These are phyloP conservation scores for Dendrocopos noguchii DNA, from an alignment of 2,113 vertebrate species.

Conservation along the genomic window DNA sequence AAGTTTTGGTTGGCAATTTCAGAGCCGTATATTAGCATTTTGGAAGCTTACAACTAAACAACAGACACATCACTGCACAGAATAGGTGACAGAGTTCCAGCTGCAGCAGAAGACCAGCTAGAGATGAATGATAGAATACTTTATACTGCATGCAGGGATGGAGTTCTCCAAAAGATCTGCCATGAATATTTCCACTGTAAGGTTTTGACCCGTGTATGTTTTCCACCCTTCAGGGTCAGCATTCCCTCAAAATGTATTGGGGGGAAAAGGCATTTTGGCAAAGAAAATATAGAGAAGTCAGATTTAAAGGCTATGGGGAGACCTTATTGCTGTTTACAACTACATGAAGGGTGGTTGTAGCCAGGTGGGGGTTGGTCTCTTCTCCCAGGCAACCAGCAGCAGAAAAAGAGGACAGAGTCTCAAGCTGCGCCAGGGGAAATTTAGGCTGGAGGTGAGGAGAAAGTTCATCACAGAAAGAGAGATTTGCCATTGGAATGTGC, in stretches of 20 bases:
- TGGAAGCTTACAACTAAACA: background rate
- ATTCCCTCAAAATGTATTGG: background rate
- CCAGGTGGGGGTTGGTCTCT: too few species aligned
- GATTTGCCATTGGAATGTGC: too few species aligned
- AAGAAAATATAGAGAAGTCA: background rate
- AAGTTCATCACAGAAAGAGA: too few species aligned
- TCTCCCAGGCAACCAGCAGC: too few species aligned
- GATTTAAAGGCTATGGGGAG: background rate
- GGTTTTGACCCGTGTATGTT: background rate
- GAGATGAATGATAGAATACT: background rate
- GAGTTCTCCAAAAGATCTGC: background rate
- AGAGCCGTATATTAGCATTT: background rate
- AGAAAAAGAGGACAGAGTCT: too few species aligned
- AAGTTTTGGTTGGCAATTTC: slow-evolving; percentile 5
- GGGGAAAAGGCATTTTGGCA: background rate
- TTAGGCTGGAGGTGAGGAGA: too few species aligned
- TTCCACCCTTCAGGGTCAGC: background rate
- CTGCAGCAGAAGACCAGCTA: background rate
- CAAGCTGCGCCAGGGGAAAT: too few species aligned
- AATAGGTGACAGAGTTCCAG: background rate
- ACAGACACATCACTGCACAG: slow-evolving; percentile 7
- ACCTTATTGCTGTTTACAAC: too few species aligned
- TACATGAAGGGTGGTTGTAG: too few species aligned
- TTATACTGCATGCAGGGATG: background rate
- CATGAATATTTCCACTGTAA: background rate